Evolutionary conservation across 2,113 vertebrate genomes (phyloP).

Genomic region (Aythya baeri): DNA sequence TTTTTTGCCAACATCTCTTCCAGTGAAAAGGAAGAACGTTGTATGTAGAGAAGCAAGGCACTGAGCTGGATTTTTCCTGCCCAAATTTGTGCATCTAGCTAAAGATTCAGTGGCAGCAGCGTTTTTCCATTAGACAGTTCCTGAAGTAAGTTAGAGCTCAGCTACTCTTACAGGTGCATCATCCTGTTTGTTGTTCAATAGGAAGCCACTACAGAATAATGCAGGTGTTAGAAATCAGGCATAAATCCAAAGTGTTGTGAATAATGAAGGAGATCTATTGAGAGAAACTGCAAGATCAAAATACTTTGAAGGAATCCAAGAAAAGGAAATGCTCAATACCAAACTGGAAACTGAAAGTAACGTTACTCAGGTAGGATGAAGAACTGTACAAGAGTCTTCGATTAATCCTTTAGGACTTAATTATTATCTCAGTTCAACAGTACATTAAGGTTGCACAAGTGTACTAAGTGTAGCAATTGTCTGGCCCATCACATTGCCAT

Average conservation of each 20-base stretch:
- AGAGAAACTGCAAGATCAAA: not conserved
- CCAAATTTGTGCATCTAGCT: not conserved
- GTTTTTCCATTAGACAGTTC: not conserved
- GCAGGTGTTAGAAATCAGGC: not conserved
- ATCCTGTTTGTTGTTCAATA: not conserved
- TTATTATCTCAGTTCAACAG: not conserved
- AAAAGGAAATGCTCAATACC: not conserved
- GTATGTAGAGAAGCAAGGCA: not conserved
- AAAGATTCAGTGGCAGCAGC: not conserved
- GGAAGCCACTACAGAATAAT: not conserved
- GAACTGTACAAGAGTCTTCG: not conserved
- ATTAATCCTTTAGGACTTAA: not conserved
- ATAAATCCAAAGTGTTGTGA: not conserved
- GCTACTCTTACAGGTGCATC: not conserved
- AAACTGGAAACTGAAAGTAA: not conserved
- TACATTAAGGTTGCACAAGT: not conserved
- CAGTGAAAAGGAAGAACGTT: accelerated
- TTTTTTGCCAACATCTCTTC: not conserved
- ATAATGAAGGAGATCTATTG: not conserved
- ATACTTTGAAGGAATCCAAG: not conserved
- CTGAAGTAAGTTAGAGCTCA: not conserved
- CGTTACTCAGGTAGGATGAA: not conserved
- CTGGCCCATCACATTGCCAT: not conserved
- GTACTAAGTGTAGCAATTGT: no score
- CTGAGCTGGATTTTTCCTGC: not conserved